phyloP scores from a whole-genome alignment of 2,797 vertebrate species.

The Gadopsis marmoratus region DNA sequence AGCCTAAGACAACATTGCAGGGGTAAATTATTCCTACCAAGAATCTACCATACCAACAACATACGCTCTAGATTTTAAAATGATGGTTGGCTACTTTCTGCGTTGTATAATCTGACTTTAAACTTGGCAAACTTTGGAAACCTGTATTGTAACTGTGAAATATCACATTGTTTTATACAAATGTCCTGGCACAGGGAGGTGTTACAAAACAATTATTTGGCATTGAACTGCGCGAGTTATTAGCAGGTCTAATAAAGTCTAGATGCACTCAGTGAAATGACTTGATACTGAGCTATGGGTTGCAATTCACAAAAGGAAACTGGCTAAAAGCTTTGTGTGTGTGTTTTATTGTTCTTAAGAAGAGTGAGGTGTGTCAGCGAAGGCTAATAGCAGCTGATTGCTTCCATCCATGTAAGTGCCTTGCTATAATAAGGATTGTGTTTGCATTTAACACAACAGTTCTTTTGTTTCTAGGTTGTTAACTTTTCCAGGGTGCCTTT shows the following conservation, averaged over 20 bases:
- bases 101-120: background rate
- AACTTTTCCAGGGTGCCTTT: constrained; percentile 76
- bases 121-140: constrained; percentile 15
- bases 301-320: constrained; percentile 55
- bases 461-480: constrained; percentile 80
- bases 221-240: constrained; percentile 40
- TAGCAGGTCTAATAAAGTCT: constrained; percentile 59
- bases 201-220: constrained; percentile 52
- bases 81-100: background rate
- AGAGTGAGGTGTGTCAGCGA: constrained; percentile 69
- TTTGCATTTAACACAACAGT: constrained; percentile 73
- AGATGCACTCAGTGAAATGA: constrained; percentile 42
- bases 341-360: constrained; percentile 58
- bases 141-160: constrained; percentile 1
- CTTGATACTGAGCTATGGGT: constrained; percentile 49
- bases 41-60: constrained; percentile 6
- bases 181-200: constrained; percentile 37
- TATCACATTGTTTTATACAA: constrained; percentile 48
- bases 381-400: constrained; percentile 77
- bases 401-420: constrained; percentile 73
- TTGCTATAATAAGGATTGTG: constrained; percentile 62
- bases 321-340: constrained; percentile 40
- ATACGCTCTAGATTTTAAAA: constrained; percentile 14
- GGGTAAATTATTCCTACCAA: background rate
- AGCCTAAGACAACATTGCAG: background rate